A percentile compares a stretch with the other conserved stretches of the same genome.
Conservation (phyloP, 2,113 vertebrate species). For the Strigops habroptila region DNA sequence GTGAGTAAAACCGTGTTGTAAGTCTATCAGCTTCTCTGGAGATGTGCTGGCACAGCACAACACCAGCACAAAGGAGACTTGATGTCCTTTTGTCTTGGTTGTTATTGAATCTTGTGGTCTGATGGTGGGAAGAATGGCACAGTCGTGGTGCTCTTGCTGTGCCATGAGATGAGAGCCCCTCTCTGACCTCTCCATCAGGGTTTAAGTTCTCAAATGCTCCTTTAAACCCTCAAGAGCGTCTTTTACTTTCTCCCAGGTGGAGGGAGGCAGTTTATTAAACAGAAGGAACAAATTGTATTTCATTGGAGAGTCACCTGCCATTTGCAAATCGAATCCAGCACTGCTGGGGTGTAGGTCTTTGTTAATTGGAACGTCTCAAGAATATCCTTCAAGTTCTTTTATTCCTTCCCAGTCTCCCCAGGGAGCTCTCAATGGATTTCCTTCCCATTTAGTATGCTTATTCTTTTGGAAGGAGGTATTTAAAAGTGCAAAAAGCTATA, state of each 20-base stretch:
- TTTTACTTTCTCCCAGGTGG: background rate
- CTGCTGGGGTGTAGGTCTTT: background rate
- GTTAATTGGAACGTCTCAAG: background rate
- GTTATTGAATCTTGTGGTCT: background rate
- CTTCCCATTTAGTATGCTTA: background rate
- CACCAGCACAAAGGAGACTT: background rate
- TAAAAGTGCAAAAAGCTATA: background rate
- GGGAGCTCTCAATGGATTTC: background rate
- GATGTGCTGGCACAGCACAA: background rate
- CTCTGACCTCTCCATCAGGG: background rate
- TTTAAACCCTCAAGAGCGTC: background rate
- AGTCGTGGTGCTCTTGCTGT: background rate
- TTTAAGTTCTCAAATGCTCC: background rate
- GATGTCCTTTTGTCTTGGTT: background rate
- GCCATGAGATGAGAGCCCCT: background rate
- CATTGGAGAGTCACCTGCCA: background rate
- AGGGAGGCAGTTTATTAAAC: background rate
- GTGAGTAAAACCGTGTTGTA: background rate
- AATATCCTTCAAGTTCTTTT: background rate
- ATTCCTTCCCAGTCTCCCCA: background rate
- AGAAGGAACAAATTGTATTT: background rate
- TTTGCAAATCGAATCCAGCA: background rate
- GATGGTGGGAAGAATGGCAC: background rate
- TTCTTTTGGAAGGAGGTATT: background rate
- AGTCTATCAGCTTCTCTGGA: background rate